Base-by-base conservation (phyloP, 2,888 invertebrate genomes). In the Spialia ferax region DNA sequence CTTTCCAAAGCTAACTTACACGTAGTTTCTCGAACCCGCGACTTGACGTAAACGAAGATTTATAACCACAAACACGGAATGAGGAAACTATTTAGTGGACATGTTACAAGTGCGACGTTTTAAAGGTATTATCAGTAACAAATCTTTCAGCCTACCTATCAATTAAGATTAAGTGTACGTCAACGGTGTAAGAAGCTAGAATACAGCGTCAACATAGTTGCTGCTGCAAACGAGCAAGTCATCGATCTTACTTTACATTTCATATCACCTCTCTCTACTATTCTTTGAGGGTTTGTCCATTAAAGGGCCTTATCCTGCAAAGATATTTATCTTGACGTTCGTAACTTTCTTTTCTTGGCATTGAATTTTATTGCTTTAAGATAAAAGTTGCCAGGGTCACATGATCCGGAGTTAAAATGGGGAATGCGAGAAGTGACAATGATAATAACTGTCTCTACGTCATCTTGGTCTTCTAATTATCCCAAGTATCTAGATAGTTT, bases 41-140 rank as follows among this genome's bases (percentile, higher is more conserved):
- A 32, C 42, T 63, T 55, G 63, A 63, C 63, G 32, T 0, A 20
- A 56, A 55, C 63, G 55, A 63, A 63, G 63, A 63, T 63, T 63
- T 63, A 63, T 45, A 63, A 45, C 55, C 20, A 13, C 42, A 56
- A 45, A 56, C 45, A 32, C n/a, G 63, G 55, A 63, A 56, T 56
- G 55, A 63, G 63, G 63, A 63, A 63, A 45, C 29, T 15, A 38
- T 32, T 62, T 61, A 61, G n/a, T 54, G 42, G 54, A 63, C 54
- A 55, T 23, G 23, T 23, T 20, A 63, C 63, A 63, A 63, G 54
- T 29, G 63, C 26, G 20, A 55, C 15, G 38, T 63, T 55, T 63
- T 42, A 54, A 10, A 38, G 38, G 48, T 63, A 52, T 63, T 42
- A 63, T 54, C 42, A 54, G 63, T 26, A 54, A 26, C 63, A 61